phyloP scores from a whole-genome alignment of 1,140 invertebrate species.

The Epicauta chinensis region DNA sequence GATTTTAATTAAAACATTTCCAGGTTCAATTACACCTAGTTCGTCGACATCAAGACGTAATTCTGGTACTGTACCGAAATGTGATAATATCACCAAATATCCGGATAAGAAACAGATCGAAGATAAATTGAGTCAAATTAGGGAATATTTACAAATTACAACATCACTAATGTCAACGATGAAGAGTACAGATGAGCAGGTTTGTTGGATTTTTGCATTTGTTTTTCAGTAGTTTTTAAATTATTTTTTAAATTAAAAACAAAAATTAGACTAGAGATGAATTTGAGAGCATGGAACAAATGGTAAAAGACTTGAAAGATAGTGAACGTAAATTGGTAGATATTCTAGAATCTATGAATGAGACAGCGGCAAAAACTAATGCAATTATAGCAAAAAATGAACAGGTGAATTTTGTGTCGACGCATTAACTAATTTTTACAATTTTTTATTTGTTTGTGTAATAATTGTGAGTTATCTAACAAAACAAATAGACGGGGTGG shows the following conservation, averaged over 20 bases:
- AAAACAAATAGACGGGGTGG: too few relatives aligned
- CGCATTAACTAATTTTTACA: too few relatives aligned
- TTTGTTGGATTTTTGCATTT: slow-evolving; percentile 14
- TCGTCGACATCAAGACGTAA: slow-evolving; percentile 37
- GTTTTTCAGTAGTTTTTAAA: background rate
- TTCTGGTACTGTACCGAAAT: slow-evolving; percentile 34
- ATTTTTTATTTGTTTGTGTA: background rate
- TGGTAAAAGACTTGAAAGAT: slow-evolving; percentile 38
- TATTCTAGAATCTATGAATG: slow-evolving; percentile 32
- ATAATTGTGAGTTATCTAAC: background rate
- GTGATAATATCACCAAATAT: slow-evolving; percentile 41
- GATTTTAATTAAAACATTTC: slow-evolving; percentile 14
- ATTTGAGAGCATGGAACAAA: slow-evolving; percentile 33
- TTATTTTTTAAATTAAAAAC: background rate
- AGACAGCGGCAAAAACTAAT: background rate
- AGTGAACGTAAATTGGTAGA: slow-evolving; percentile 39
- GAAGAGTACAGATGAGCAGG: slow-evolving; percentile 42
- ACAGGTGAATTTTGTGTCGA: slow-evolving; percentile 17
- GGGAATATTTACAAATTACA: slow-evolving; percentile 42
- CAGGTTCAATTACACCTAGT: slow-evolving; percentile 19
- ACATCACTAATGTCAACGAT: slow-evolving; percentile 41
- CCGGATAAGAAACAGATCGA: slow-evolving; percentile 43
- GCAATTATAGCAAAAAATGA: slow-evolving; percentile 10
- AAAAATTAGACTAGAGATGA: slow-evolving; percentile 26
- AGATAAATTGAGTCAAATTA: slow-evolving; percentile 41